A percentile compares a stretch with the other conserved stretches of the same genome.
Evolutionary conservation across 2,888 invertebrate genomes (phyloP).

Genomic region (Andricus quercusramuli): DNA sequence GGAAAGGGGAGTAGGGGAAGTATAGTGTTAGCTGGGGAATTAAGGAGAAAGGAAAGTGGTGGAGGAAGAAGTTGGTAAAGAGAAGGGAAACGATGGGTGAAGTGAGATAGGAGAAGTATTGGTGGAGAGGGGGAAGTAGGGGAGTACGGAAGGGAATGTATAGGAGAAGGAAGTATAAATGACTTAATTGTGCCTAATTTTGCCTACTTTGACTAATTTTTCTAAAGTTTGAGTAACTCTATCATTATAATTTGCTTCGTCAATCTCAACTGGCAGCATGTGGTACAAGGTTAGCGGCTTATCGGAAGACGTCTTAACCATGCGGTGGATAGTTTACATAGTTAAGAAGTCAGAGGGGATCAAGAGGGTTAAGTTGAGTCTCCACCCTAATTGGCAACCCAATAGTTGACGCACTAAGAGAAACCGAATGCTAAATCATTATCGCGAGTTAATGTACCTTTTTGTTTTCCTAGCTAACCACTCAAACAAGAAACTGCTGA

Average conservation of each 20-base stretch:
- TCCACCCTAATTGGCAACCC: slow-evolving; percentile 39
- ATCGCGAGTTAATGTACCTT: slow-evolving; percentile 9
- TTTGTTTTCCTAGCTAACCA: neutral
- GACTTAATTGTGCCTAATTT: too few species aligned
- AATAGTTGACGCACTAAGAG: slow-evolving; percentile 16
- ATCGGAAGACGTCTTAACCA: slow-evolving; percentile 64
- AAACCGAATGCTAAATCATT: slow-evolving; percentile 26
- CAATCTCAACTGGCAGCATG: slow-evolving; percentile 14
- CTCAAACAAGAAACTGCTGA: neutral
- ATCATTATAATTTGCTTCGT: slow-evolving; percentile 21
- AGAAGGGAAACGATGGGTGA: too few species aligned
- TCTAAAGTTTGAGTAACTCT: neutral
- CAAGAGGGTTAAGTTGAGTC: slow-evolving; percentile 42
- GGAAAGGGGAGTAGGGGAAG: too few species aligned
- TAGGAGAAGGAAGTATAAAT: too few species aligned
- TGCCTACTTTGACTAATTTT: too few species aligned
- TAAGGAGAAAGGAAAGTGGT: too few species aligned
- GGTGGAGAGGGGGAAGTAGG: too few species aligned
- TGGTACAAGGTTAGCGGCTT: slow-evolving; percentile 48
- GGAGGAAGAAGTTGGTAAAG: too few species aligned
- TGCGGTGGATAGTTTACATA: slow-evolving; percentile 69
- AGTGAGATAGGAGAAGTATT: too few species aligned
- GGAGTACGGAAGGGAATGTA: too few species aligned
- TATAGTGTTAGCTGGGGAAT: too few species aligned
- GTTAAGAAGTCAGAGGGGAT: slow-evolving; percentile 60